phyloP scores from a whole-genome alignment of 2,113 vertebrate genomes.

The Bubalus kerabau region DNA sequence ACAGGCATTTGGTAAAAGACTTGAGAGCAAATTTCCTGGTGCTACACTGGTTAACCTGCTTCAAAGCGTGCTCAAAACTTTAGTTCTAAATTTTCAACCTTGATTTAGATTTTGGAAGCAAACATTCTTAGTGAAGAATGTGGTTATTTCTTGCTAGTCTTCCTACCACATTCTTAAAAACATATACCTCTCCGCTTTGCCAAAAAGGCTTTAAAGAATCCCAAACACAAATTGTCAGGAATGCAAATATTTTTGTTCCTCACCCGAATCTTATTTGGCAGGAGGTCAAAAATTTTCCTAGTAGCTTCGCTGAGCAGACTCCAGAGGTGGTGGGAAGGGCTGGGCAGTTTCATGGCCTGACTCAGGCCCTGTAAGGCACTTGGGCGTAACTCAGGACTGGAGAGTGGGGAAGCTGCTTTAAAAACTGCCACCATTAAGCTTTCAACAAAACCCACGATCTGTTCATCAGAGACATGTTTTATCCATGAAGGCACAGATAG shows the following conservation, averaged over 20 bases:
- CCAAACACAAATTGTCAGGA: slow-evolving; percentile 63
- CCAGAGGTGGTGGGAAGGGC: slow-evolving; percentile 88
- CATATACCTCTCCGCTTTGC: slow-evolving; percentile 43
- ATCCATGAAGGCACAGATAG: slow-evolving; percentile 86
- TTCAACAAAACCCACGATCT: slow-evolving; percentile 86
- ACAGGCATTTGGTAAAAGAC: neutral
- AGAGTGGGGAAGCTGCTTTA: slow-evolving; percentile 61
- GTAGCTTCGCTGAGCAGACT: slow-evolving; percentile 83
- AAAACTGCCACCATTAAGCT: slow-evolving; percentile 86
- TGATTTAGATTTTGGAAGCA: slow-evolving; percentile 58
- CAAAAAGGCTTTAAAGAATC: slow-evolving; percentile 58
- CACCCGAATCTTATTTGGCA: slow-evolving; percentile 91
- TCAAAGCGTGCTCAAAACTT: slow-evolving; percentile 23
- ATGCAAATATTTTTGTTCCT: slow-evolving; percentile 72
- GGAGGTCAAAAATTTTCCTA: slow-evolving; percentile 87
- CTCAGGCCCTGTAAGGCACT: slow-evolving; percentile 86
- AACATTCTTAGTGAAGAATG: slow-evolving; percentile 41
- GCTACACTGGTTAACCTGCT: neutral
- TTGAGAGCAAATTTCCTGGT: neutral
- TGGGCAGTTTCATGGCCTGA: slow-evolving; percentile 90
- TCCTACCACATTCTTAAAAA: slow-evolving; percentile 59
- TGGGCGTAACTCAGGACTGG: slow-evolving; percentile 73
- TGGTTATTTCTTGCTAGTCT: slow-evolving; percentile 56
- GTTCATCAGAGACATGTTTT: slow-evolving; percentile 92
- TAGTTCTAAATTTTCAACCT: slow-evolving; percentile 52